Evolutionary conservation across 2,113 vertebrate species (phyloP).

Genomic region (Alectura lathami): DNA sequence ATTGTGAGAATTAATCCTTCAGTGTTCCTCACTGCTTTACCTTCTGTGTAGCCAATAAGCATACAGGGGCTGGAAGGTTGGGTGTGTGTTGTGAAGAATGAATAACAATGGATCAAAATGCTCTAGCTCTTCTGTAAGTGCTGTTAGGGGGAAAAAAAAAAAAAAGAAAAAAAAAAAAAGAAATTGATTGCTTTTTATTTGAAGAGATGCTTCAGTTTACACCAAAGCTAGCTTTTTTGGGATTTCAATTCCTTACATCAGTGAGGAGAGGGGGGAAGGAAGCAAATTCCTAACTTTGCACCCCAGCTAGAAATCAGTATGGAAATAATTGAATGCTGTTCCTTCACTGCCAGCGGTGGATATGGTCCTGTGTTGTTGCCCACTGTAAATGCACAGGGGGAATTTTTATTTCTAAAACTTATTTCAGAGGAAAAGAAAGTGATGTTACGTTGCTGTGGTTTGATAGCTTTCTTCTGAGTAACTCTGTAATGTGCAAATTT

Average conservation of each 20-base stretch:
- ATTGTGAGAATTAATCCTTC: conserved; percentile 62
- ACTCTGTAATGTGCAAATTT: background rate
- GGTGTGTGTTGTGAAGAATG: background rate
- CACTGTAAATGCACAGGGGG: background rate
- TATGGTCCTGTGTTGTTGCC: background rate
- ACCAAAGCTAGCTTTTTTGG: background rate
- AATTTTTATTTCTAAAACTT: background rate
- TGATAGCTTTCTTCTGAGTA: background rate
- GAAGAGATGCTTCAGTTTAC: background rate
- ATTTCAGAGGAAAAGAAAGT: background rate
- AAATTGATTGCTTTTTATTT: background rate
- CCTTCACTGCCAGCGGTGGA: background rate
- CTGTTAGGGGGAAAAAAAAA: background rate
- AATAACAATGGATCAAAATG: background rate
- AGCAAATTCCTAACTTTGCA: background rate
- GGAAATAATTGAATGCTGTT: background rate
- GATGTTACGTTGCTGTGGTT: background rate
- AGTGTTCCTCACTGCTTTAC: conserved; percentile 18
- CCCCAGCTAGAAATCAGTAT: background rate
- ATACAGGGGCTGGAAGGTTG: background rate
- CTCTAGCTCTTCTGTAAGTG: background rate
- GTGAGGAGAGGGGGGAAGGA: background rate
- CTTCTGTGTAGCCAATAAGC: conserved; percentile 5
- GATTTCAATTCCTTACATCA: background rate
- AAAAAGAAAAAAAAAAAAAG: background rate